Conservation (phyloP, 2,888 invertebrate species). For the Trissolcus japonicus region DNA sequence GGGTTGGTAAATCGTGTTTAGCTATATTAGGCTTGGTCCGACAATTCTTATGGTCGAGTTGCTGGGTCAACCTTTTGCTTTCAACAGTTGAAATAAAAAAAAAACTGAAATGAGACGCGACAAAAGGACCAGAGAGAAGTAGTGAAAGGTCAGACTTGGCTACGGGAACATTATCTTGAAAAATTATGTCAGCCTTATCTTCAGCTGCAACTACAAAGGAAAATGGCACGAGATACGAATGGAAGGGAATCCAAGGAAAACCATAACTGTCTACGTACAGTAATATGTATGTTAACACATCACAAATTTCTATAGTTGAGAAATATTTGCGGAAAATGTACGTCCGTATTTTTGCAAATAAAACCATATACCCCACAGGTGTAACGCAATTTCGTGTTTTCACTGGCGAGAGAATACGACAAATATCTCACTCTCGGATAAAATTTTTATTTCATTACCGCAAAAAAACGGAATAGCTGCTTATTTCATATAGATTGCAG, state of each 20-base stretch:
- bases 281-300: conserved; percentile 25
- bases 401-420: background rate
- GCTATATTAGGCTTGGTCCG: conserved; percentile 14
- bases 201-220: conserved; percentile 67
- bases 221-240: conserved; percentile 66
- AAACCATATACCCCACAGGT: conserved; percentile 5
- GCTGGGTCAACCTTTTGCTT: conserved; percentile 64
- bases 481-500: background rate
- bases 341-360: conserved; percentile 9
- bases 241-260: conserved; percentile 28
- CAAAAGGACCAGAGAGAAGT: conserved; percentile 36
- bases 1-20: too few species aligned
- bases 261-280: conserved; percentile 16
- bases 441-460: background rate
- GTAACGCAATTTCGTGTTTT: conserved; percentile 5
- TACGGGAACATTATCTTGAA: conserved; percentile 67
- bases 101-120: conserved; percentile 55
- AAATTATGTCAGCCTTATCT: conserved; percentile 73
- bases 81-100: conserved; percentile 62
- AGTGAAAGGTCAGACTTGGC: conserved; percentile 41
- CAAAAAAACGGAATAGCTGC: background rate
- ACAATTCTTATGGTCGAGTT: conserved; percentile 56
- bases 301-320: conserved; percentile 15
- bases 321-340: conserved; percentile 11
- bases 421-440: background rate